phyloP scores from a whole-genome alignment of 2,888 invertebrate species.

The Meliscaeva auricollis region DNA sequence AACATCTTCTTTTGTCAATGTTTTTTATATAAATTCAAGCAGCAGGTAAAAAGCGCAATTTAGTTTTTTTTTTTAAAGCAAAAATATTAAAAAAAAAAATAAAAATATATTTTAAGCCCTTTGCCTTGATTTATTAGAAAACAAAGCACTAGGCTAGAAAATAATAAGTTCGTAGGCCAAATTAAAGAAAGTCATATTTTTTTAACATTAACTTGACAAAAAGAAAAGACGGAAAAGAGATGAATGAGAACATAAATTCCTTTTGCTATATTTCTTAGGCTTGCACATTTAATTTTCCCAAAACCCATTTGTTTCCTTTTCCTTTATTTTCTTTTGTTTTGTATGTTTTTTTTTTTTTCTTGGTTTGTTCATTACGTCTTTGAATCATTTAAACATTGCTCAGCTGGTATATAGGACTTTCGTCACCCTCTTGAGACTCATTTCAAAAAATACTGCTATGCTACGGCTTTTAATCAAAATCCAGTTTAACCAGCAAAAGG shows the following conservation, averaged over 20 bases:
- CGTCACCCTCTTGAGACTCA: constrained; percentile 72
- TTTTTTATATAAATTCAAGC: no score
- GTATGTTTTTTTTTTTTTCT: constrained; percentile 17
- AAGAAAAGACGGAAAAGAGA: constrained; percentile 35
- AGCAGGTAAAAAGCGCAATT: no score
- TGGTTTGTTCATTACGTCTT: constrained; percentile 49
- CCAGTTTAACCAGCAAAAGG: constrained; percentile 57
- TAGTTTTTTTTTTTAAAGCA: no score
- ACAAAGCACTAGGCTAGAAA: no score
- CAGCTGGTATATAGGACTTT: constrained; percentile 27
- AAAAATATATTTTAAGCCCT: no score
- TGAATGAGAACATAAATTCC: constrained; percentile 50
- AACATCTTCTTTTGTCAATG: no score
- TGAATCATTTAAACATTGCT: constrained; percentile 13
- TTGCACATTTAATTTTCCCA: constrained; percentile 55
- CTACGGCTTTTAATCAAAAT: constrained; percentile 57
- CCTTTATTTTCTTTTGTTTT: not conserved
- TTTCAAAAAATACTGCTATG: constrained; percentile 50
- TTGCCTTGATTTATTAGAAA: no score
- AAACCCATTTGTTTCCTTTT: not conserved
- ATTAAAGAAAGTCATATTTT: no score
- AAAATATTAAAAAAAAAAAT: no score
- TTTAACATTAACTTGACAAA: not conserved
- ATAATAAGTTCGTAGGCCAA: no score
- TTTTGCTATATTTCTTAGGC: constrained; percentile 39